Percentiles rank a stretch among this genome's conserved stretches.
Conservation (phyloP, 2,888 invertebrate species). For the Oligia latruncula region DNA sequence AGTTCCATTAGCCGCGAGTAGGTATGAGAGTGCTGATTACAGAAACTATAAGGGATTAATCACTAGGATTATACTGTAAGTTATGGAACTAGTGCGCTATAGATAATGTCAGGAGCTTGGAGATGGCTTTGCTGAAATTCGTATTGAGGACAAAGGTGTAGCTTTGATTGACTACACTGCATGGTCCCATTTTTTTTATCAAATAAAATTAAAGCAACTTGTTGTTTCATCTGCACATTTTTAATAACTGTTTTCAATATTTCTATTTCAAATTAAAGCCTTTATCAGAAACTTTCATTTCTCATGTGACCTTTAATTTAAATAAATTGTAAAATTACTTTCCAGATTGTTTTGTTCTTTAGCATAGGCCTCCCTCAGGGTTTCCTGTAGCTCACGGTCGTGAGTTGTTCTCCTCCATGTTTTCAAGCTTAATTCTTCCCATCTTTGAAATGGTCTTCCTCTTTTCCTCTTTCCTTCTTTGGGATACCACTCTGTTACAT, state of each 20-base stretch:
- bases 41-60: constrained; percentile 67
- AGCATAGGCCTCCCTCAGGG: too few relatives aligned
- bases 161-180: background rate
- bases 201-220: background rate
- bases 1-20: constrained; percentile 49
- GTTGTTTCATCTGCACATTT: background rate
- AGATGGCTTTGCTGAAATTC: constrained; percentile 44
- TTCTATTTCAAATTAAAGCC: background rate
- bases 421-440: background rate
- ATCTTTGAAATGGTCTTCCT: background rate
- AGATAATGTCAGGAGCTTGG: constrained; percentile 57
- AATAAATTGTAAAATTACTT: too few relatives aligned
- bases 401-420: background rate
- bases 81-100: constrained; percentile 56
- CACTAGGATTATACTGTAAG: constrained; percentile 64
- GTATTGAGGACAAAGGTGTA: background rate
- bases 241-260: background rate
- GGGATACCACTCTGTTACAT: background rate
- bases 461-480: background rate
- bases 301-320: too few relatives aligned
- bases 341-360: background rate
- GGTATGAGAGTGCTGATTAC: constrained; percentile 60
- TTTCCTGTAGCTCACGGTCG: background rate
- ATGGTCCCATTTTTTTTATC: background rate
- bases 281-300: too few relatives aligned